Conservation (phyloP, 2,113 vertebrate genomes). For the Paratilapia polleni region DNA sequence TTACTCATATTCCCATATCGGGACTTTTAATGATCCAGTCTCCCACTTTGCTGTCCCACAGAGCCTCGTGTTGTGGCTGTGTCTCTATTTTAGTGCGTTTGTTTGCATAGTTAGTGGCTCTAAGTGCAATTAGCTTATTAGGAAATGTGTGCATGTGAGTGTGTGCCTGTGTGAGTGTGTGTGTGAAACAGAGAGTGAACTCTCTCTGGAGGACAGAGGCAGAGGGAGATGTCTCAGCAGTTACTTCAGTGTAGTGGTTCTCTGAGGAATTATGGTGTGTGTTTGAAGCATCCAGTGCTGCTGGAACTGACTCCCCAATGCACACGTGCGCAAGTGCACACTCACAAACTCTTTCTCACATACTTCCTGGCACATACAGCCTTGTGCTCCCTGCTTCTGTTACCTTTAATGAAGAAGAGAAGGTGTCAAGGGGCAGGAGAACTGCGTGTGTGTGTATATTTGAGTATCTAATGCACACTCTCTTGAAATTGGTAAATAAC, state of each 20-base stretch:
- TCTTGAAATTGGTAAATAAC: slow-evolving; percentile 33
- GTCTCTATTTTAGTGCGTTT: slow-evolving; percentile 75
- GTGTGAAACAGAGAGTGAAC: slow-evolving; percentile 30
- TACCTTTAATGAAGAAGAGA: slow-evolving; percentile 75
- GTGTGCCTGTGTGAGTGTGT: not conserved
- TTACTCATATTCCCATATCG: slow-evolving; percentile 57
- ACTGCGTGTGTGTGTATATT: slow-evolving; percentile 18
- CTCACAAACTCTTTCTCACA: slow-evolving; percentile 18
- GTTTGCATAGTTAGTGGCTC: slow-evolving; percentile 78
- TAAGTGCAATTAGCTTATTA: slow-evolving; percentile 75
- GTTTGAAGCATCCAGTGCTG: slow-evolving; percentile 76
- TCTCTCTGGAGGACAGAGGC: slow-evolving; percentile 52
- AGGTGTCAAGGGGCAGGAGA: slow-evolving; percentile 49
- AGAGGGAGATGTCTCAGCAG: slow-evolving; percentile 77
- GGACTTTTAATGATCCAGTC: slow-evolving; percentile 68
- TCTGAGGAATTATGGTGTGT: slow-evolving; percentile 62
- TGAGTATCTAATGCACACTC: slow-evolving; percentile 16
- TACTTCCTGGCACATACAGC: slow-evolving; percentile 39
- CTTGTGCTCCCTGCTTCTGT: slow-evolving; percentile 60
- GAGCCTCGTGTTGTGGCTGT: slow-evolving; percentile 66
- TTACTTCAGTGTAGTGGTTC: slow-evolving; percentile 64
- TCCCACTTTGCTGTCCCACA: slow-evolving; percentile 57
- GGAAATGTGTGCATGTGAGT: slow-evolving; percentile 34
- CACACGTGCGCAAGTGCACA: slow-evolving; percentile 17
- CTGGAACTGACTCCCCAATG: slow-evolving; percentile 63